phyloP scores from a whole-genome alignment of 2,113 vertebrate species.

The Centropristis striata region DNA sequence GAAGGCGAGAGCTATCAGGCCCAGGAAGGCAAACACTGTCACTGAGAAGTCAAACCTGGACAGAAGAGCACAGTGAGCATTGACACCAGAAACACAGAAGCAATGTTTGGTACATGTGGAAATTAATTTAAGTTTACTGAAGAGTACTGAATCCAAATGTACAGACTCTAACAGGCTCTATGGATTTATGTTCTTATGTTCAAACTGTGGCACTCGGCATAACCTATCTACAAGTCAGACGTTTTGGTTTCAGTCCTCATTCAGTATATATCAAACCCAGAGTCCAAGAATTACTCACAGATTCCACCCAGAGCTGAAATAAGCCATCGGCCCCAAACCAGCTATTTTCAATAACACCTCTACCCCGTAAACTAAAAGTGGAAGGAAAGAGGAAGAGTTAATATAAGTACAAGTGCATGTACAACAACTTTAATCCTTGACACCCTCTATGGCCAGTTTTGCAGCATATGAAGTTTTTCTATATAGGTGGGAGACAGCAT shows the following conservation, averaged over 20 bases:
- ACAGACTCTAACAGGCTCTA: no score
- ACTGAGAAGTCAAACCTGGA: conserved; percentile 96
- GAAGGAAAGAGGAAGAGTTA: conserved; percentile 42
- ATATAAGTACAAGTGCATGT: neutral
- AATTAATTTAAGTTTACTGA: neutral
- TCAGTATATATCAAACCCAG: neutral
- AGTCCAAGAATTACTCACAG: conserved; percentile 87
- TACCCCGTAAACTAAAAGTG: conserved; percentile 88
- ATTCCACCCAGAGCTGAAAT: conserved; percentile 98
- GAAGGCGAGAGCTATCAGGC: conserved; percentile 92
- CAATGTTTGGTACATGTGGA: neutral
- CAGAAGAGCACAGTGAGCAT: neutral
- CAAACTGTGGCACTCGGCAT: neutral
- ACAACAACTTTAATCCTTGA: neutral
- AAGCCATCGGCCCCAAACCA: conserved; percentile 93
- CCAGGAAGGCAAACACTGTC: conserved; percentile 94
- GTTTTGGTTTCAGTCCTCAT: conserved; percentile 15
- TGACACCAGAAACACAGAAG: neutral
- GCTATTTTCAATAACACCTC: conserved; percentile 95
- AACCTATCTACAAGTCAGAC: neutral
- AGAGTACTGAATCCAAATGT: conserved; percentile 23
- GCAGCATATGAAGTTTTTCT: neutral
- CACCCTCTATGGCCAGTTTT: neutral
- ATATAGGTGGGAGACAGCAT: neutral
- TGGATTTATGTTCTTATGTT: no score